Conservation (phyloP, 2,113 vertebrate genomes). For the Scomber colias region DNA sequence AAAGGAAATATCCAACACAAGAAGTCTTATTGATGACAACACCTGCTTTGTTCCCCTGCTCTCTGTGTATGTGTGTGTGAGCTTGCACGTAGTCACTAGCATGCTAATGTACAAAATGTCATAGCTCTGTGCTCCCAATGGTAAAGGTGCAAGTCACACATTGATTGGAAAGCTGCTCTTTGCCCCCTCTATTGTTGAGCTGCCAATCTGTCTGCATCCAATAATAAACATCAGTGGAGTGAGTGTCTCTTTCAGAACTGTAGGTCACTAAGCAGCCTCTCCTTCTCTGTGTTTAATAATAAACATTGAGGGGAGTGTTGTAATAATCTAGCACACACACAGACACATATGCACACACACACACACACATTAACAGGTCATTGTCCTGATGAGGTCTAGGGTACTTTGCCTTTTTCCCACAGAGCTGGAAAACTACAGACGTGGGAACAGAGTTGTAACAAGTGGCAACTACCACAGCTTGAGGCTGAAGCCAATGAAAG, state of each 20-base stretch:
- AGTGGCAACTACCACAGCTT: too few species aligned
- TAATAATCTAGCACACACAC: slow-evolving; percentile 1
- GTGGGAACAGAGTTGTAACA: slow-evolving; percentile 10
- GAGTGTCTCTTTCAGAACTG: slow-evolving; percentile 38
- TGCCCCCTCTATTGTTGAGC: slow-evolving; percentile 48
- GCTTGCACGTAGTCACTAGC: background rate
- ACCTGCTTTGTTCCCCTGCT: background rate
- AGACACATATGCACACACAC: background rate
- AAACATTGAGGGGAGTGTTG: slow-evolving; percentile 44
- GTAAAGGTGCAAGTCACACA: slow-evolving; percentile 42
- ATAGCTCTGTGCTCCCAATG: background rate
- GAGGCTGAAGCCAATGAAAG: too few species aligned
- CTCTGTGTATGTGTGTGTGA: background rate
- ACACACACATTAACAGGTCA: slow-evolving; percentile 16
- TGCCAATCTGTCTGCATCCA: slow-evolving; percentile 50
- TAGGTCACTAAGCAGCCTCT: slow-evolving; percentile 54
- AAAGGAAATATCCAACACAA: slow-evolving; percentile 41
- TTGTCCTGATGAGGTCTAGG: background rate
- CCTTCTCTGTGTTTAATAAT: slow-evolving; percentile 37
- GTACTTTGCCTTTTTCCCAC: slow-evolving; percentile 42
- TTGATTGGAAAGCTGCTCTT: slow-evolving; percentile 52
- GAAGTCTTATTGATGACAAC: slow-evolving; percentile 7
- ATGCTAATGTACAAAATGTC: slow-evolving; percentile 15
- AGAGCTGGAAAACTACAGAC: slow-evolving; percentile 13
- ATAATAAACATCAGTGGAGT: slow-evolving; percentile 53